Conservation (phyloP, 2,797 vertebrate genomes). For the Clarias laeviceps region DNA sequence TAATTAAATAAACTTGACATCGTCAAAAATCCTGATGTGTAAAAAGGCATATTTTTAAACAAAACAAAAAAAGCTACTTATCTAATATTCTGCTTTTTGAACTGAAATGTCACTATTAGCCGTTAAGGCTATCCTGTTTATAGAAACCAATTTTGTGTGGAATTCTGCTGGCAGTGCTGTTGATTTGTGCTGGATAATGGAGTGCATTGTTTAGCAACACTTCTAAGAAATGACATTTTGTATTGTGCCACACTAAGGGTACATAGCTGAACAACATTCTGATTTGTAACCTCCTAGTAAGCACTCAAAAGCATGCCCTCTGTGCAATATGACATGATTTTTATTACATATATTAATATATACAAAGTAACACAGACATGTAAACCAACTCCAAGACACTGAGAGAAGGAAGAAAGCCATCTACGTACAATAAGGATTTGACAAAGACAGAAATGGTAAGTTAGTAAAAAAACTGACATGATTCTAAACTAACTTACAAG, state of each 20-base stretch:
- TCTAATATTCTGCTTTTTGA: constrained; percentile 18
- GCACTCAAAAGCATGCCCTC: background rate
- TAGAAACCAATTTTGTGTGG: background rate
- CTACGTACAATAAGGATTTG: too few relatives aligned
- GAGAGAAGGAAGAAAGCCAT: too few relatives aligned
- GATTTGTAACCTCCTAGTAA: background rate
- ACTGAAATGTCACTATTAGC: background rate
- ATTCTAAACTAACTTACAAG: background rate
- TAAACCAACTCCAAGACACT: too few relatives aligned
- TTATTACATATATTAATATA: too few relatives aligned
- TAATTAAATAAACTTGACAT: background rate
- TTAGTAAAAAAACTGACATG: too few relatives aligned
- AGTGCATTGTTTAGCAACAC: background rate
- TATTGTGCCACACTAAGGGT: background rate
- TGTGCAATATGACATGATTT: background rate
- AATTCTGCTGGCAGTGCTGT: background rate
- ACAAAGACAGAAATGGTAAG: too few relatives aligned
- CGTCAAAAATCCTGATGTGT: background rate
- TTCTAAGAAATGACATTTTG: background rate
- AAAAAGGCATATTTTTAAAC: constrained; percentile 5
- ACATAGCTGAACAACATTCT: background rate
- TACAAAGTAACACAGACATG: too few relatives aligned
- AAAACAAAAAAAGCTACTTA: background rate
- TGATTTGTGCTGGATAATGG: constrained; percentile 5
- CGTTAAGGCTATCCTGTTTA: constrained; percentile 24